Evolutionary conservation across 2,797 vertebrate genomes (phyloP).

Genomic region (Muscicapa comitata): DNA sequence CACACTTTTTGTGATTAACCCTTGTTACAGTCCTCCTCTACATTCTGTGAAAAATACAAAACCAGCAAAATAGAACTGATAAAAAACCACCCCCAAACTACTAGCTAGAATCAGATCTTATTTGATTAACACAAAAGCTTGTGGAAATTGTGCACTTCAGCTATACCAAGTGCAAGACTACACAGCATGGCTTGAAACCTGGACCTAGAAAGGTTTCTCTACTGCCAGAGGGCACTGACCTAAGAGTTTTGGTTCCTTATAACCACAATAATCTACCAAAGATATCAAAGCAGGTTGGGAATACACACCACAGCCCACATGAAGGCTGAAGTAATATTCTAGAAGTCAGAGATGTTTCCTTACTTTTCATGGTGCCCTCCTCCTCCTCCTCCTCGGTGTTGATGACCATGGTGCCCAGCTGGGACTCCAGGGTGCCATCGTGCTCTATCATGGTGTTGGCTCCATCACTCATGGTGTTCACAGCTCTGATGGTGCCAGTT

Average conservation of each 20-base stretch:
- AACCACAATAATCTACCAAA: neutral
- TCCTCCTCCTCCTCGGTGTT: slow-evolving; percentile 87
- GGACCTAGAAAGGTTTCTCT: neutral
- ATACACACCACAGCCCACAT: neutral
- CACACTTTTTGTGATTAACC: neutral
- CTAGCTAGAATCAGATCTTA: neutral
- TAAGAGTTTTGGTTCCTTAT: neutral
- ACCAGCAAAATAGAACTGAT: neutral
- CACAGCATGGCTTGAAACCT: neutral
- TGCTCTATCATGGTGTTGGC: slow-evolving; percentile 85
- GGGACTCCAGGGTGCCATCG: slow-evolving; percentile 81
- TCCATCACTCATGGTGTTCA: slow-evolving; percentile 75
- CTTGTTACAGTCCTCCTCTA: neutral
- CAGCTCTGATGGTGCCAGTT: slow-evolving; percentile 82
- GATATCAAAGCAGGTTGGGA: neutral
- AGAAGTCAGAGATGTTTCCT: slow-evolving; percentile 43
- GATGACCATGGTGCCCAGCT: slow-evolving; percentile 95
- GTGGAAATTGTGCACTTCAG: neutral
- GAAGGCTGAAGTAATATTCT: neutral
- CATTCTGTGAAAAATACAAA: neutral
- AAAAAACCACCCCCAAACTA: neutral
- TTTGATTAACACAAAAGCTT: neutral
- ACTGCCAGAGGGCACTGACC: neutral
- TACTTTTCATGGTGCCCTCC: slow-evolving; percentile 96
- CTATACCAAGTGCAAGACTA: neutral